Base-by-base conservation (phyloP, 1,140 invertebrate species). In the Melanaphis sacchari region DNA sequence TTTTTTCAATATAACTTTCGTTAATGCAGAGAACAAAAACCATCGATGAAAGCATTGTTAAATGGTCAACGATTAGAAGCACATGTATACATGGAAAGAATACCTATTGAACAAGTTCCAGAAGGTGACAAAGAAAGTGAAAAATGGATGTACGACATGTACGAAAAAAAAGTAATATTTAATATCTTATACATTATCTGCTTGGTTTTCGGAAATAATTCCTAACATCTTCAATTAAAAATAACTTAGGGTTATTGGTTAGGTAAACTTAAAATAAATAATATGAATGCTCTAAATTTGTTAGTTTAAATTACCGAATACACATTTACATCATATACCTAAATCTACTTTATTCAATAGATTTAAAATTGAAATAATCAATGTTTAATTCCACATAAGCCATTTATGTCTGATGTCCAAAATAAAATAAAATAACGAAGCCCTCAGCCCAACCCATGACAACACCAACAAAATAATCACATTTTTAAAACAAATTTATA, bases 1-100 rank as follows among this genome's bases (percentile, higher is more conserved):
- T 76, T 18, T 76, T 76, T 76, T 76, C 15, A 76, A 6, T 76
- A 36, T 76, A 15, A 21, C 5, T 76, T n/a, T 66, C 59, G 15
- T 4, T 18, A 94, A 76, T 94, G 87, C 49, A 94, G 94, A 85
- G 94, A 96, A 94, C 95, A 96, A 18, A 96, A 97, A 66, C 97
- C 97, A 31, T 98, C 98, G 3, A 96, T 99, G 94, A 97, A 96
- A 94, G 98, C 97, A 95, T 95, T 99, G 94, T 94, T 99, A n/a
- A 96, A 96, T 93, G 98, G 98, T 1, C 97, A 97, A 94, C 95
- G 95, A 82, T 96, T 98, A 2, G 96, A 96, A 94, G 97, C 97
- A 7, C 97, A 99, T 95, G 96, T 99, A 95, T 97, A 97, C 95
- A 96, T 98, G 94, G 96, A 97, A 93, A 96, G 98, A 94, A 97